phyloP scores from a whole-genome alignment of 2,113 vertebrate species.

The Elephas maximus region DNA sequence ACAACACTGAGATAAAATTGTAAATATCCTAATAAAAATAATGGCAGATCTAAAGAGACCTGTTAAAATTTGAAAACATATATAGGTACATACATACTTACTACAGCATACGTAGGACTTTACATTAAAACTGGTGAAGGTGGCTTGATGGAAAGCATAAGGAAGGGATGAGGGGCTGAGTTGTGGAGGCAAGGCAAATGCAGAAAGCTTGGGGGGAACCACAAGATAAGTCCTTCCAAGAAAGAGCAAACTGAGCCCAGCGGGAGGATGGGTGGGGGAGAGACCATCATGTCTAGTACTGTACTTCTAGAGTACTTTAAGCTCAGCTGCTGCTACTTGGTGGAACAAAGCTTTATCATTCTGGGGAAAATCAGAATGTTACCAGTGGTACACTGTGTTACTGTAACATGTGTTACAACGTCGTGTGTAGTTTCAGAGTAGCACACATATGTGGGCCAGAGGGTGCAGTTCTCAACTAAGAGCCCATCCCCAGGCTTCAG shows the following conservation, averaged over 20 bases:
- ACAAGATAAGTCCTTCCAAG: background rate
- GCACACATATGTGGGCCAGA: background rate
- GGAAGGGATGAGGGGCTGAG: background rate
- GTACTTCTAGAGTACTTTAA: background rate
- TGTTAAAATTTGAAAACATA: background rate
- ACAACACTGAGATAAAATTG: constrained; percentile 22
- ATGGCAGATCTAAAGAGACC: background rate
- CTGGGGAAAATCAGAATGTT: background rate
- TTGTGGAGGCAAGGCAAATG: background rate
- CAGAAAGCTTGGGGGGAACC: background rate
- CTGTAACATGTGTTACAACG: background rate
- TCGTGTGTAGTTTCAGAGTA: background rate
- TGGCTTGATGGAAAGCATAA: background rate
- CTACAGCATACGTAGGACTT: background rate
- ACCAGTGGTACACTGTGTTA: background rate
- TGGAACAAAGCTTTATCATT: background rate
- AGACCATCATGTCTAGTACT: background rate
- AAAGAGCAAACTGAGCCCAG: background rate
- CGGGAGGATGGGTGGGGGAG: background rate
- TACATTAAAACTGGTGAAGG: background rate
- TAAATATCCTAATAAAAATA: constrained; percentile 26
- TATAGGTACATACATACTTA: background rate
- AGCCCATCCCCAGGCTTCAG: background rate
- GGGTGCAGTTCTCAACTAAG: background rate
- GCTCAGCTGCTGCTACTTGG: background rate